Percentiles rank a stretch among this genome's conserved stretches.
These are phyloP conservation scores for Meloidogyne chitwoodi DNA, from an alignment of 1,140 invertebrate genomes.

Conservation along the genomic window DNA sequence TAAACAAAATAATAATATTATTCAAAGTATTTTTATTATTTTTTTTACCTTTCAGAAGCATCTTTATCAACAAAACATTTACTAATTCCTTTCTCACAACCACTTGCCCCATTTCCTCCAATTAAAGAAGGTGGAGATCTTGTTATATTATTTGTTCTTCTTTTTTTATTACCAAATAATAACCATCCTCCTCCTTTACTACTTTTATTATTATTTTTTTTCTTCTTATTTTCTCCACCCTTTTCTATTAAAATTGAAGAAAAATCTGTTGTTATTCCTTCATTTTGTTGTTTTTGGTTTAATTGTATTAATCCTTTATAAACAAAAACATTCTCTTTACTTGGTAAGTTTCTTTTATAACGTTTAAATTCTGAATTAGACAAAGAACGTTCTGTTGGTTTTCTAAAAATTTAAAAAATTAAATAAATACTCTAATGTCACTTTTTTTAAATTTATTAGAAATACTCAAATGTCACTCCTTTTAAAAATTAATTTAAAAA, in stretches of 20 bases:
- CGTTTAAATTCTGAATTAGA: constrained; percentile 29
- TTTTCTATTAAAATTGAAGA: constrained; percentile 3
- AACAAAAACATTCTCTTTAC: constrained; percentile 13
- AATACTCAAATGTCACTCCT: not conserved
- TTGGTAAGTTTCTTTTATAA: constrained; percentile 16
- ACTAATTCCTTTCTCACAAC: too few species aligned
- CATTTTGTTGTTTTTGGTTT: not conserved
- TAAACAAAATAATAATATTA: not conserved
- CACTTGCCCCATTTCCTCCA: not conserved
- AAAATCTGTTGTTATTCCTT: constrained; percentile 8
- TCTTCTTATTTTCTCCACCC: not conserved
- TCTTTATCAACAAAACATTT: constrained; percentile 14
- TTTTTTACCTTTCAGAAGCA: constrained; percentile 16
- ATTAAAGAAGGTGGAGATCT: constrained; percentile 2
- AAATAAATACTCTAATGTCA: not conserved
- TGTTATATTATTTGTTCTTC: not conserved
- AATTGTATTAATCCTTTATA: constrained; percentile 27
- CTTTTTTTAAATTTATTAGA: too few species aligned
- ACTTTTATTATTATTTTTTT: too few species aligned
- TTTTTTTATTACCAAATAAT: not conserved
- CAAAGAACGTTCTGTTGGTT: constrained; percentile 26
- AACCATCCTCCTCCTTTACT: not conserved
- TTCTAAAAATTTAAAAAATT: constrained; percentile 22
- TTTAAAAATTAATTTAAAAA: too few species aligned
- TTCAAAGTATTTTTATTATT: too few species aligned